Base-by-base conservation (phyloP, 2,888 invertebrate genomes). In the Xestia xanthographa region DNA sequence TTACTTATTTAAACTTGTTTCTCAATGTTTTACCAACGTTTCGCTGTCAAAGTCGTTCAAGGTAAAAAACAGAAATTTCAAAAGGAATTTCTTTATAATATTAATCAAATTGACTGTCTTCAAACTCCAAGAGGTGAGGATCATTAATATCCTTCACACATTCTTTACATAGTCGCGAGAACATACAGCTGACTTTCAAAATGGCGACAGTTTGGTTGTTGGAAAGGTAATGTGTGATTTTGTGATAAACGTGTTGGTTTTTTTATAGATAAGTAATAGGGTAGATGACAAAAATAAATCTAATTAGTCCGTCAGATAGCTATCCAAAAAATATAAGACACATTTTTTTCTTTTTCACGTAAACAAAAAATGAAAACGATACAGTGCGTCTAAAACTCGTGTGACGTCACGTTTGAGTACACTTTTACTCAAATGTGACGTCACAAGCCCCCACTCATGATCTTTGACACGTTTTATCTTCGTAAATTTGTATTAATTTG, bases 71-170 rank as follows among this genome's bases (percentile, higher is more conserved):
- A 22, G 9, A 22, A 9, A 45, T 45, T 8, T 22, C 4, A 4
- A 29, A 26, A n/a, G 6, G 6, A 58, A n/a, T 72, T 72, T 34
- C 8, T 58, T n/a, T 22, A 26, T n/a, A 56, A 1, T 34, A 56
- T 58, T 26, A 53, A 56, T 45, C n/a, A n/a, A 48, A 67, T 74
- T 26, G 22, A 14, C 29, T 26, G 14, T 62, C 38, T 56, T 5
- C 1, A 22, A 63, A 50, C 65, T 56, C 17, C 9, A 22, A 50
- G 26, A 43, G 29, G 14, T 71, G 43, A n/a, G 34, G 8, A 78
- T 56, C 65, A 62, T 83, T 72, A 60, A 66, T 78, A 83, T 48
- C 43, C 41, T 11, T 77, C 62, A 58, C 43, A 14, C 8, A 66
- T 56, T 68, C 22, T 80, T 22, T 60, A 65, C n/a, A 38, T 34